Conservation (phyloP, 2,888 invertebrate species). For the Rapana venosa region DNA sequence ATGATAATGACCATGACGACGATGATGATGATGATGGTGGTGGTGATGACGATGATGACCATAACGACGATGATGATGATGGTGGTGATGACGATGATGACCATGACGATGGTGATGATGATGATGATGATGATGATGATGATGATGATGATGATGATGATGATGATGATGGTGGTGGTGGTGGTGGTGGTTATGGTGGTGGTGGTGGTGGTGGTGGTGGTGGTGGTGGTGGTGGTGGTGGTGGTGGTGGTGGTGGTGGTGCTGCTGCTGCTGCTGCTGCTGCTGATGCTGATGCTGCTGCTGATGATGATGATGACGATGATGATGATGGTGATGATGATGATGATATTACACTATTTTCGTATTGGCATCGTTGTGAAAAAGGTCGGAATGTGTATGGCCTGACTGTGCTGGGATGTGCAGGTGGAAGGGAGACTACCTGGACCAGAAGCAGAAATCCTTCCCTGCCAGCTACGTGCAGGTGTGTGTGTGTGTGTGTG, state of each 20-base stretch:
- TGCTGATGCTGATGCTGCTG: background rate
- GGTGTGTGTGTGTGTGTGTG: slow-evolving; percentile 81
- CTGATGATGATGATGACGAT: background rate
- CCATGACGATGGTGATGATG: background rate
- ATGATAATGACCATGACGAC: background rate
- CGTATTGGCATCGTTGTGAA: too few species aligned
- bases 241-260: background rate
- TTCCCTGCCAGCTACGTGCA: slow-evolving; percentile 96
- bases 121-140: background rate
- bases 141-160: slow-evolving; percentile 4
- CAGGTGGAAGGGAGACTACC: slow-evolving; percentile 94
- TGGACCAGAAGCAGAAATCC: slow-evolving; percentile 94
- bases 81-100: background rate
- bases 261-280: background rate
- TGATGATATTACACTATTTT: background rate
- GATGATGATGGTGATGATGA: background rate
- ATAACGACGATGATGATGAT: background rate
- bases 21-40: slow-evolving; percentile 18
- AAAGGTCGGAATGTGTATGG: background rate
- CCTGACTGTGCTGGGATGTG: background rate
- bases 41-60: background rate
- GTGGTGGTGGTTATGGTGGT: background rate
- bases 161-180: background rate
- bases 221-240: too few species aligned
- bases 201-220: too few species aligned